Percentiles rank a stretch among this genome's conserved stretches.
phyloP scores from a whole-genome alignment of 1,140 invertebrate genomes.

The Trichonephila inaurata region DNA sequence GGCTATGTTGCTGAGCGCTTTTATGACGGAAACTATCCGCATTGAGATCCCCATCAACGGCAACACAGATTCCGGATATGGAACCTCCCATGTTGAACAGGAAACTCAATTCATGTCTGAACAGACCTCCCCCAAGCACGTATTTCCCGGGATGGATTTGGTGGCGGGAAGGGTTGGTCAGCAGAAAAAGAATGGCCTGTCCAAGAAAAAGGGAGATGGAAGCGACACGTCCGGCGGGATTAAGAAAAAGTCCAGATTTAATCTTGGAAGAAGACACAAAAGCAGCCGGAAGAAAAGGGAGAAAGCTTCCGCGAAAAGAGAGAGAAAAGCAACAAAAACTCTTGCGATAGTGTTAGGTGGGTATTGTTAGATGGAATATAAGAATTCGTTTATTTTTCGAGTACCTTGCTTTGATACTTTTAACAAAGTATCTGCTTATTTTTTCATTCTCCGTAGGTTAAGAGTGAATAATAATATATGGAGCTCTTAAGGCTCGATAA shows the following conservation, averaged over 20 bases:
- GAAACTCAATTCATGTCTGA: conserved; percentile 47
- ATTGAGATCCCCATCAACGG: conserved; percentile 85
- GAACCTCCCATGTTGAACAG: conserved; percentile 84
- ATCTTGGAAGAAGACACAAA: conserved; percentile 83
- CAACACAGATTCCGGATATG: conserved; percentile 90
- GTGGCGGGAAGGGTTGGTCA: background rate
- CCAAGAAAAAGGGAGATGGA: conserved; percentile 1
- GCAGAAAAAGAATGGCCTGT: background rate
- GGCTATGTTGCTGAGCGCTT: conserved; percentile 53
- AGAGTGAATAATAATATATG: too few relatives aligned
- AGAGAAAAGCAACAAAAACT: conserved; percentile 99
- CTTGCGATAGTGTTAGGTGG: conserved; percentile 98
- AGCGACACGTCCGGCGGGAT: background rate
- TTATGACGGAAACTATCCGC: conserved; percentile 65
- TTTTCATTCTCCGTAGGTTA: too few relatives aligned
- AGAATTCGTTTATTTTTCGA: background rate
- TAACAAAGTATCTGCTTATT: too few relatives aligned
- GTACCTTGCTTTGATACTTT: background rate
- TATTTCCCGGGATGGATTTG: background rate
- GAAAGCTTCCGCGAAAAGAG: conserved; percentile 96
- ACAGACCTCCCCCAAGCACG: conserved; percentile 14
- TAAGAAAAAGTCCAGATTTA: conserved; percentile 78
- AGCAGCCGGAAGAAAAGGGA: conserved; percentile 95
- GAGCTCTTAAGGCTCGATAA: too few relatives aligned
- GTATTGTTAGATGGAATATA: conserved; percentile 75